Conservation (phyloP, 2,888 invertebrate genomes). For the Luperina nickerlii region DNA sequence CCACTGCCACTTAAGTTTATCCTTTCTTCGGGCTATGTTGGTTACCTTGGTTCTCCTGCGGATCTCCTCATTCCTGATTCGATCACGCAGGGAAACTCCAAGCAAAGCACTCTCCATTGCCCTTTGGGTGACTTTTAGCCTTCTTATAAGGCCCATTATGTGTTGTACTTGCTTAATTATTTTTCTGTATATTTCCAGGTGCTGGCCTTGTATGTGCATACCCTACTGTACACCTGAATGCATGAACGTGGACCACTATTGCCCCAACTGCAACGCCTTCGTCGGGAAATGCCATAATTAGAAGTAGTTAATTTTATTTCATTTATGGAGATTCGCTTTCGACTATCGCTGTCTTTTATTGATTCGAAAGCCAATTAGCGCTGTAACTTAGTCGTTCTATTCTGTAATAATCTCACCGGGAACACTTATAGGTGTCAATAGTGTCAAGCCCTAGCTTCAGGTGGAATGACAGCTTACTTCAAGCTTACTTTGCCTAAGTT, state of each 20-base stretch:
- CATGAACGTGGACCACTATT: constrained; percentile 90
- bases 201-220: constrained; percentile 88
- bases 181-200: constrained; percentile 73
- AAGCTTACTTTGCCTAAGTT: neutral
- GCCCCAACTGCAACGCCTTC: constrained; percentile 89
- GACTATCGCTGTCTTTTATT: neutral
- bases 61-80: too few relatives aligned
- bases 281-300: constrained; percentile 86
- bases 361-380: neutral
- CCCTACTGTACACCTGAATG: constrained; percentile 91
- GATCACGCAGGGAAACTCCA: too few relatives aligned
- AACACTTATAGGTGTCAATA: too few relatives aligned
- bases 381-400: neutral
- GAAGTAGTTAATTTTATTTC: neutral
- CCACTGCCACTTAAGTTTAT: too few relatives aligned
- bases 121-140: too few relatives aligned
- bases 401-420: neutral
- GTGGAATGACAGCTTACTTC: neutral
- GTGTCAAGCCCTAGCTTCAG: too few relatives aligned
- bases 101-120: too few relatives aligned
- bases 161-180: neutral
- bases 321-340: neutral
- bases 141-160: neutral
- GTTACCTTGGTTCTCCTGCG: too few relatives aligned
- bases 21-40: too few relatives aligned